These are phyloP conservation scores for Criorhina ranunculi DNA, from an alignment of 2,888 invertebrate species.

Conservation along the genomic window DNA sequence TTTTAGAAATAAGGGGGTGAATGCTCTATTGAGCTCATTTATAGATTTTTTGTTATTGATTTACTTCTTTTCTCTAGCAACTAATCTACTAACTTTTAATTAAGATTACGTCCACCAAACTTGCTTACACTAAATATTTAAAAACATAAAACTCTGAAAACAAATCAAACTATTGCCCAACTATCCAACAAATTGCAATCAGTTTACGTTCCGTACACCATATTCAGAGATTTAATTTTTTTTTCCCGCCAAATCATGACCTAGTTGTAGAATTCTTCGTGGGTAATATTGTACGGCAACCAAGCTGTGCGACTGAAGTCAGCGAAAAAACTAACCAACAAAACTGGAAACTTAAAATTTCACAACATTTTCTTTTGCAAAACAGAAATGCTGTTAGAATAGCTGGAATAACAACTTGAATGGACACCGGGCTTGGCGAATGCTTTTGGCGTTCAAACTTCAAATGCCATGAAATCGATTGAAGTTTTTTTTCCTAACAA, in stretches of 20 bases:
- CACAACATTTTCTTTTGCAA: slow-evolving; percentile 62
- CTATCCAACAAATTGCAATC: slow-evolving; percentile 35
- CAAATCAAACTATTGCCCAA: slow-evolving; percentile 37
- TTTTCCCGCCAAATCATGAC: slow-evolving; percentile 68
- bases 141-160: slow-evolving; percentile 6
- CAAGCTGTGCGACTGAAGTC: slow-evolving; percentile 38
- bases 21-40: too few species aligned
- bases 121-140: not conserved
- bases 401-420: slow-evolving; percentile 66
- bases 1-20: too few species aligned
- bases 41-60: too few species aligned
- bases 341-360: slow-evolving; percentile 72
- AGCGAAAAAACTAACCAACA: slow-evolving; percentile 24
- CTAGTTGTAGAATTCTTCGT: slow-evolving; percentile 73
- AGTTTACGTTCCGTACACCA: slow-evolving; percentile 40
- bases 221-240: slow-evolving; percentile 35
- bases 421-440: slow-evolving; percentile 42
- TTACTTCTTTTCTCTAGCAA: too few species aligned
- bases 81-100: too few species aligned
- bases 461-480: slow-evolving; percentile 38
- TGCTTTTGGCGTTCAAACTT: slow-evolving; percentile 44
- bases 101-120: not conserved
- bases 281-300: slow-evolving; percentile 50
- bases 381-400: slow-evolving; percentile 67
- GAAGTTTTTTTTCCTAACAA: slow-evolving; percentile 32